Evolutionary conservation across 1,140 invertebrate species (phyloP).

Genomic region (Neodiprion fabricii): DNA sequence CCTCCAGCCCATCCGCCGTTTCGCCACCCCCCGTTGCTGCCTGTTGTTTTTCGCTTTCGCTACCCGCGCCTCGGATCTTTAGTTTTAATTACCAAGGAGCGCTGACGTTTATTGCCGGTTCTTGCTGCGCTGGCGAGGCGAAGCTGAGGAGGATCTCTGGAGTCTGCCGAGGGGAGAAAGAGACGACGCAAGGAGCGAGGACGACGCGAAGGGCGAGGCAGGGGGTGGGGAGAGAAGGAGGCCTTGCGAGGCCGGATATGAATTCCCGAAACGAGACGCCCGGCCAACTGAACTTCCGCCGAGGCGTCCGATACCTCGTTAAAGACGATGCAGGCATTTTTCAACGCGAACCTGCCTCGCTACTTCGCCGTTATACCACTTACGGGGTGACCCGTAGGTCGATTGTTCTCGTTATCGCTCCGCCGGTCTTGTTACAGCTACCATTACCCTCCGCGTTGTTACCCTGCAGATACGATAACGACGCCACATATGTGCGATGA

Average conservation of each 20-base stretch:
- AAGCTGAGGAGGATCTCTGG: constrained; percentile 6
- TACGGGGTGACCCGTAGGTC: background rate
- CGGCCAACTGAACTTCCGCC: constrained; percentile 44
- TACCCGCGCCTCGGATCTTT: constrained; percentile 48
- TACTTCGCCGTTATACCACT: background rate
- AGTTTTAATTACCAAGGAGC: constrained; percentile 57
- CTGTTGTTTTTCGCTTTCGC: constrained; percentile 52
- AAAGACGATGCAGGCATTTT: background rate
- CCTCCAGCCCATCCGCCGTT: constrained; percentile 25
- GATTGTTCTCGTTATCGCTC: background rate
- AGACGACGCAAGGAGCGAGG: background rate
- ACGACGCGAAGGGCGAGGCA: constrained; percentile 40
- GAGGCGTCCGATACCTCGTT: constrained; percentile 9
- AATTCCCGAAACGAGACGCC: constrained; percentile 50
- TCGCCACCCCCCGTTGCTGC: constrained; percentile 28
- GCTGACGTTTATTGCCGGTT: constrained; percentile 60
- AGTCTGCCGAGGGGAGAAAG: constrained; percentile 32
- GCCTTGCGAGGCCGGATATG: constrained; percentile 36
- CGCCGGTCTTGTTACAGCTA: background rate
- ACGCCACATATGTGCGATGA: background rate
- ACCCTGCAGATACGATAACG: background rate
- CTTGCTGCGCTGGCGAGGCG: constrained; percentile 41
- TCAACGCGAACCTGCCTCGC: background rate
- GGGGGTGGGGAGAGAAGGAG: constrained; percentile 25
- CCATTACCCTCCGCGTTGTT: background rate